These are phyloP conservation scores for Drosophila oshimai DNA, from an alignment of 1,140 invertebrate genomes.

Conservation along the genomic window DNA sequence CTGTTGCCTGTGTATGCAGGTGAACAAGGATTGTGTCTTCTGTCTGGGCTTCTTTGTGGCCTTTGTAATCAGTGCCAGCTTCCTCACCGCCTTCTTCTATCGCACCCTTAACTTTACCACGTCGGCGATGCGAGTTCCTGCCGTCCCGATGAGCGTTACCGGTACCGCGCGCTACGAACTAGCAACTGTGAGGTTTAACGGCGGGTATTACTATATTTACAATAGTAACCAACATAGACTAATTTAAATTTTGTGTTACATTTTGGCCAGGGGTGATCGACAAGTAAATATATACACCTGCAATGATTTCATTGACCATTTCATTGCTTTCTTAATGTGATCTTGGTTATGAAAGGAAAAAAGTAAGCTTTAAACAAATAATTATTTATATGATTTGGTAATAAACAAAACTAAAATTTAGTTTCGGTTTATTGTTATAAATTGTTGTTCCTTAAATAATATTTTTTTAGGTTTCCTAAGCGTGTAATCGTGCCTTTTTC, in stretches of 20 bases:
- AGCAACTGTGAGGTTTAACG: conserved; percentile 41
- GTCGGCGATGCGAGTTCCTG: background rate
- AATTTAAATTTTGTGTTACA: background rate
- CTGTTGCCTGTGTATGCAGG: conserved; percentile 64
- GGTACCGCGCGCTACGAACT: background rate
- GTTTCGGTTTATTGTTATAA: no score
- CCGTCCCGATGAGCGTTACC: background rate
- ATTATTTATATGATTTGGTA: no score
- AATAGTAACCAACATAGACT: conserved; percentile 40
- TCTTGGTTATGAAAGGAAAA: no score
- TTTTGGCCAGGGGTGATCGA: background rate
- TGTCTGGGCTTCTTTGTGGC: conserved; percentile 76
- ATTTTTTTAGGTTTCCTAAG: no score
- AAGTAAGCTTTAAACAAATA: no score
- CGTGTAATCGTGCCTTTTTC: no score
- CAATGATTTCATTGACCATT: no score
- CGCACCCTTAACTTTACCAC: conserved; percentile 58
- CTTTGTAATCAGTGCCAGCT: conserved; percentile 75
- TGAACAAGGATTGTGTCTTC: conserved; percentile 79
- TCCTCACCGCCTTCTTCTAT: conserved; percentile 78
- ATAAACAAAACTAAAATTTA: no score
- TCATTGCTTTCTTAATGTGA: no score
- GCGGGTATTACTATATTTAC: conserved; percentile 60
- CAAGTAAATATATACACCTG: no score
- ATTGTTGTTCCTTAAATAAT: no score